A percentile compares a stretch with the other conserved stretches of the same genome.
Evolutionary conservation across 2,888 invertebrate species (phyloP).

Genomic region (Leucophenga montana): DNA sequence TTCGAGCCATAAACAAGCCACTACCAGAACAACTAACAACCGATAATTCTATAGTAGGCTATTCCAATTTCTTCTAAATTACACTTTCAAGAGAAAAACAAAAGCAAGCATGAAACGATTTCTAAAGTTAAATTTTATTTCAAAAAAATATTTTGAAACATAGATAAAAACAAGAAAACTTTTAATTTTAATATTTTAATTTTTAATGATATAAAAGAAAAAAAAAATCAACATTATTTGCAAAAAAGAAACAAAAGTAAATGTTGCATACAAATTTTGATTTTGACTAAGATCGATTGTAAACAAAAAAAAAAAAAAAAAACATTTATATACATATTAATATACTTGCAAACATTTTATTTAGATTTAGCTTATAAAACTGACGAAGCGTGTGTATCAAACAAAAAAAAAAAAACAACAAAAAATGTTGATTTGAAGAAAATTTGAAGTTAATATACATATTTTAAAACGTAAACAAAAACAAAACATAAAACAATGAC

Average conservation of each 20-base stretch:
- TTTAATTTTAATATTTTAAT: slow-evolving; percentile 30
- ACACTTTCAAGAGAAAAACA: slow-evolving; percentile 34
- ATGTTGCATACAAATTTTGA: slow-evolving; percentile 25
- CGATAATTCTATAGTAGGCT: neutral
- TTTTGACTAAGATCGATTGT: neutral
- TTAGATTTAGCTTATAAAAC: slow-evolving; percentile 64
- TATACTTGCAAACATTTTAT: slow-evolving; percentile 36
- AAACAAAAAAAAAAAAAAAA: slow-evolving; percentile 43
- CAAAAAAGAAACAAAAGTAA: neutral
- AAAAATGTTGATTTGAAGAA: slow-evolving; percentile 58
- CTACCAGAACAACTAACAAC: neutral
- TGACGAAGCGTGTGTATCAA: slow-evolving; percentile 70
- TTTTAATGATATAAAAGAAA: slow-evolving; percentile 30
- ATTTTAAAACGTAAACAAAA: slow-evolving; percentile 49
- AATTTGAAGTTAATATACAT: slow-evolving; percentile 24
- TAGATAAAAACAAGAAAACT: slow-evolving; percentile 38
- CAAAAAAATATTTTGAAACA: neutral
- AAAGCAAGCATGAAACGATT: slow-evolving; percentile 29
- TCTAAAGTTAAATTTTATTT: slow-evolving; percentile 29
- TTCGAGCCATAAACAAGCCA: neutral
- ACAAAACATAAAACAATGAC: slow-evolving; percentile 34
- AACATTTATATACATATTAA: slow-evolving; percentile 27
- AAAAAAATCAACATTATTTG: neutral
- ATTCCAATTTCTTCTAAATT: slow-evolving; percentile 30
- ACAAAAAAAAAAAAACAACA: no score